Evolutionary conservation across 2,113 vertebrate species (phyloP), one percentile per base, ranked within the genome.

Genomic region (Myodes glareolus): DNA sequence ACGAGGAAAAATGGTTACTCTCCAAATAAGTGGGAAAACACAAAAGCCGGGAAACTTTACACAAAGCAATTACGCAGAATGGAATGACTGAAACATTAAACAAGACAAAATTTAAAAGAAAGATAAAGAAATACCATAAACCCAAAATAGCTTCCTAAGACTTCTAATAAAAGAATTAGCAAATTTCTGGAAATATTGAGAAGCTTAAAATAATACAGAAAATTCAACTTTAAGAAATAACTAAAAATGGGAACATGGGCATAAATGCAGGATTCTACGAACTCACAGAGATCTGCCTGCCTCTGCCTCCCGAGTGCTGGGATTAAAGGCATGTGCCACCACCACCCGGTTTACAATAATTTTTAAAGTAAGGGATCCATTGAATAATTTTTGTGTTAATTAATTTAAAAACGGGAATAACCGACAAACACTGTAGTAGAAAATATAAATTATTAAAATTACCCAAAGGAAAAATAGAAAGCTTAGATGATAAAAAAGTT

Each of bases 401-500:
- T 88, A 80, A 81, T 67, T 89, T 85, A 52, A 89, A 96, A 76
- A 61, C 27, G 10, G 16, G 11, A 68, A 80, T 78, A 91, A 78
- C 50, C 3, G 29, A 27, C 10, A 94, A 94, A 88, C 21, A 47
- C 25, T 80, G 21, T 67, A 76, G 29, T 39, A 58, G 82, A 95
- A 77, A 81, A 78, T 42, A 81, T 25, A 63, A 89, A 91, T 96
- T 42, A 89, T 76, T 97, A 58, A 90, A 95, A 55, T 84, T 65
- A 39, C 72, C 29, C 77, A 25, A 63, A 63, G 81, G 33, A 52
- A 52, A 42, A 84, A 31, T 16, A 63, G 25, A 42, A 84, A 63
- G 42, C 58, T 84, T 84, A 63, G 58, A 84, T 42, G 58, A 63
- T 63, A 36, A 81, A 80, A 82, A 82, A n/a, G 33, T 10, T 39